Evolutionary conservation across 1,140 invertebrate genomes (phyloP).

Genomic region (Drosophila lacteicornis): DNA sequence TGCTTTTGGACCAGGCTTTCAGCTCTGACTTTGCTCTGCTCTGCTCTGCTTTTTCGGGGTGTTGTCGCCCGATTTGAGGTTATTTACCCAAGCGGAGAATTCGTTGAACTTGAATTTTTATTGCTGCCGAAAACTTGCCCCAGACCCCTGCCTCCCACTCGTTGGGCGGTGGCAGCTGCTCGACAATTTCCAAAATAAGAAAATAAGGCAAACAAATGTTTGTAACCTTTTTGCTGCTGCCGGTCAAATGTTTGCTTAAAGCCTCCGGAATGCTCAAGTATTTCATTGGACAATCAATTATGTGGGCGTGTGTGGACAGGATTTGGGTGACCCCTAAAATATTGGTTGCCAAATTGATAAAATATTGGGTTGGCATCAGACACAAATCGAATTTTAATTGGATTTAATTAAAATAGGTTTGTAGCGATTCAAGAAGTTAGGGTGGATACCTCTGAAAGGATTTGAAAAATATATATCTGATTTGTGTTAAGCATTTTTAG

Average conservation of each 20-base stretch:
- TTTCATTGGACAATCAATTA: slow-evolving; percentile 20
- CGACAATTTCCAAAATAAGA: slow-evolving; percentile 39
- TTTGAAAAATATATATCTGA: not conserved
- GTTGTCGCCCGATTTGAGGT: slow-evolving; percentile 71
- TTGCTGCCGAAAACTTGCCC: slow-evolving; percentile 51
- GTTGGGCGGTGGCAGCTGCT: slow-evolving; percentile 37
- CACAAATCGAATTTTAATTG: slow-evolving; percentile 10
- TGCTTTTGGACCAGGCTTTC: slow-evolving; percentile 38
- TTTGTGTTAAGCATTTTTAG: too few species aligned
- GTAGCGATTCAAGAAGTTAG: not conserved
- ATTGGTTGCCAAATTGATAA: slow-evolving; percentile 11
- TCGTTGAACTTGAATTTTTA: slow-evolving; percentile 80
- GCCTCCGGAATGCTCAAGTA: slow-evolving; percentile 31
- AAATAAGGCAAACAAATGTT: slow-evolving; percentile 41
- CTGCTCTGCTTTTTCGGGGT: slow-evolving; percentile 54
- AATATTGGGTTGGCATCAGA: slow-evolving; percentile 11
- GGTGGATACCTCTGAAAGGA: not conserved
- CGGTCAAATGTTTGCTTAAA: slow-evolving; percentile 41
- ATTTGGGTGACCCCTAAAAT: not conserved
- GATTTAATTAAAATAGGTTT: not conserved
- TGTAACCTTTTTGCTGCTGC: slow-evolving; percentile 22
- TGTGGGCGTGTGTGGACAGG: slow-evolving; percentile 22
- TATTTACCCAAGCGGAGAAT: slow-evolving; percentile 74
- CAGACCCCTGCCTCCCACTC: slow-evolving; percentile 6
- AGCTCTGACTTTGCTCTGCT: slow-evolving; percentile 33